phyloP scores from a whole-genome alignment of 1,140 invertebrate species.

The Megathymus violae region DNA sequence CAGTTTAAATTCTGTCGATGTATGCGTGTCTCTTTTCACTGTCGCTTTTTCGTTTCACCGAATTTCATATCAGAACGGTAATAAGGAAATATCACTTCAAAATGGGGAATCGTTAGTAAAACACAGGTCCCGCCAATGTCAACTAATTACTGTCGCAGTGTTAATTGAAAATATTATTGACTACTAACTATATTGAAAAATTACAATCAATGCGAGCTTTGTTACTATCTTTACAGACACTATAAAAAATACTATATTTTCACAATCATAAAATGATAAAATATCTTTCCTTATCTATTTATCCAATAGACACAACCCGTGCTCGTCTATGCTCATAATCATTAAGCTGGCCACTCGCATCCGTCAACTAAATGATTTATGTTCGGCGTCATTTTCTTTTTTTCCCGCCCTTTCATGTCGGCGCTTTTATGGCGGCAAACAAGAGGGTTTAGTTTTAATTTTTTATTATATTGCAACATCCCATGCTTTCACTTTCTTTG shows the following conservation, averaged over 20 bases:
- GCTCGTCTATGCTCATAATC: slow-evolving; percentile 29
- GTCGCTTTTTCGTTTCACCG: no score
- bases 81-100: no score
- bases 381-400: slow-evolving; percentile 30
- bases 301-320: slow-evolving; percentile 11
- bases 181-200: no score
- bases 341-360: slow-evolving; percentile 31
- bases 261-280: background rate
- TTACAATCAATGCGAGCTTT: no score
- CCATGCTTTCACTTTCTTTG: slow-evolving; percentile 23
- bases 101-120: no score
- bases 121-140: no score
- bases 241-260: background rate
- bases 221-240: no score
- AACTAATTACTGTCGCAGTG: no score
- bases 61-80: no score
- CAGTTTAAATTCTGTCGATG: no score
- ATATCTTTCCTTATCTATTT: slow-evolving; percentile 6
- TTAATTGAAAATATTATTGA: no score
- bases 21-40: no score
- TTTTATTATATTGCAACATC: slow-evolving; percentile 22
- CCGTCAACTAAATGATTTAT: slow-evolving; percentile 33
- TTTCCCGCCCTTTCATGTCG: slow-evolving; percentile 33
- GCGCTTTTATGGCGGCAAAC: slow-evolving; percentile 18
- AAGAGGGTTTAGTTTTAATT: slow-evolving; percentile 28